phyloP scores from a whole-genome alignment of 2,113 vertebrate species.

The Heterochromis multidens region DNA sequence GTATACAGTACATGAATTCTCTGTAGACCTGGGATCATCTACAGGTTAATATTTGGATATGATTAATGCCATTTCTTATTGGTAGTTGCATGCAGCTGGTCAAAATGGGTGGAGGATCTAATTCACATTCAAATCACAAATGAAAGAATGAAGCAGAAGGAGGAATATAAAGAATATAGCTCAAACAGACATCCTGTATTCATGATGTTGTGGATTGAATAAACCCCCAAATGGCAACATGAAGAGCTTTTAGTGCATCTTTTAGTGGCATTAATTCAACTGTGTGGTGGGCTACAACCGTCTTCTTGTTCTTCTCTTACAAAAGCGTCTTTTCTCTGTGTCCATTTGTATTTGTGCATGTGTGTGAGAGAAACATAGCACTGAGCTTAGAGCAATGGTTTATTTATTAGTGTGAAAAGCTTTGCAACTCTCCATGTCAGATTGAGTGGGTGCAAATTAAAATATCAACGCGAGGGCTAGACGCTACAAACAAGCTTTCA shows the following conservation, averaged over 20 bases:
- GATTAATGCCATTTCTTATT: not conserved
- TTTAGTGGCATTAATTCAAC: not conserved
- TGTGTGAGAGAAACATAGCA: not conserved
- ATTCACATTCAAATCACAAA: not conserved
- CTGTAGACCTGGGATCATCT: not conserved
- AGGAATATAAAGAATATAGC: not conserved
- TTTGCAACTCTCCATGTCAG: not conserved
- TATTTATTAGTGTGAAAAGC: slow-evolving; percentile 10
- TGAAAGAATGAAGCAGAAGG: not conserved
- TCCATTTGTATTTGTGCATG: not conserved
- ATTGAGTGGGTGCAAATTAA: not conserved
- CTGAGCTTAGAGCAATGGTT: not conserved
- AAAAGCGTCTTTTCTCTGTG: not conserved
- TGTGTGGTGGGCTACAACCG: not conserved
- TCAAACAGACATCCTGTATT: not conserved
- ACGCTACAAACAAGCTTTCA: not conserved
- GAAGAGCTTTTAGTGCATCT: not conserved
- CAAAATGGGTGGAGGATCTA: not conserved
- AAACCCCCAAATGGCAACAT: not conserved
- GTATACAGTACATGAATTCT: not conserved
- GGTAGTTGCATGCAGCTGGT: not conserved
- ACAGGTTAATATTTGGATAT: not conserved
- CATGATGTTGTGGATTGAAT: not conserved
- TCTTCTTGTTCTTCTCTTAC: not conserved
- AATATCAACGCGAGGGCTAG: not conserved